Evolutionary conservation across 2,113 vertebrate genomes (phyloP).

Genomic region (Agapornis roseicollis): DNA sequence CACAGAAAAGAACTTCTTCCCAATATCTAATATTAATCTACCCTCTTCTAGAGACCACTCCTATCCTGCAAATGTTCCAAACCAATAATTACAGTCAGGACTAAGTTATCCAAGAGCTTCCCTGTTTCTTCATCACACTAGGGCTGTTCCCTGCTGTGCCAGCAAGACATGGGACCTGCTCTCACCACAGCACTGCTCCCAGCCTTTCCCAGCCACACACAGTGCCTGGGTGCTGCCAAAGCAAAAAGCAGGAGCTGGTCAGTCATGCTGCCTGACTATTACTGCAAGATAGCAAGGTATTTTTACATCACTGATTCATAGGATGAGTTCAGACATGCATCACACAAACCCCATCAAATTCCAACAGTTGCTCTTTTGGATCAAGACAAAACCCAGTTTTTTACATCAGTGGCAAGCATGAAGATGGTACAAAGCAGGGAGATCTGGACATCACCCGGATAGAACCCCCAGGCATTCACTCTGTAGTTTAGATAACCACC

Average conservation of each 20-base stretch:
- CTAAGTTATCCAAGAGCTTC: background rate
- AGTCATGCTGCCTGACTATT: background rate
- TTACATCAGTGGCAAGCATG: fast-evolving
- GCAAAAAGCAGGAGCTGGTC: background rate
- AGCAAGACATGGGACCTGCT: fast-evolving
- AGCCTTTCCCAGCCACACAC: background rate
- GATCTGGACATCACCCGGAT: fast-evolving
- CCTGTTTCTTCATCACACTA: fast-evolving
- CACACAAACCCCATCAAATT: background rate
- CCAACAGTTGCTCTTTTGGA: background rate
- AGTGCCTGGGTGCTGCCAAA: background rate
- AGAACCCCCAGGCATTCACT: background rate
- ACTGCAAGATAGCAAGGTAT: background rate
- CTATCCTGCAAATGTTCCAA: background rate
- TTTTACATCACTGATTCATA: fast-evolving
- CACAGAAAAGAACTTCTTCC: background rate
- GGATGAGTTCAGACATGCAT: background rate
- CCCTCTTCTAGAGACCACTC: background rate
- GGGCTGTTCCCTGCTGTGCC: fast-evolving
- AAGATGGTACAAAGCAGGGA: background rate
- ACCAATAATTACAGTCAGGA: background rate
- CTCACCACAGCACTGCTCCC: background rate
- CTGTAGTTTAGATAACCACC: background rate
- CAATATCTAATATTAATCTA: background rate
- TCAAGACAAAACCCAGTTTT: background rate